phyloP scores from a whole-genome alignment of 2,888 invertebrate species.

The Hirtodrosophila histrioides region DNA sequence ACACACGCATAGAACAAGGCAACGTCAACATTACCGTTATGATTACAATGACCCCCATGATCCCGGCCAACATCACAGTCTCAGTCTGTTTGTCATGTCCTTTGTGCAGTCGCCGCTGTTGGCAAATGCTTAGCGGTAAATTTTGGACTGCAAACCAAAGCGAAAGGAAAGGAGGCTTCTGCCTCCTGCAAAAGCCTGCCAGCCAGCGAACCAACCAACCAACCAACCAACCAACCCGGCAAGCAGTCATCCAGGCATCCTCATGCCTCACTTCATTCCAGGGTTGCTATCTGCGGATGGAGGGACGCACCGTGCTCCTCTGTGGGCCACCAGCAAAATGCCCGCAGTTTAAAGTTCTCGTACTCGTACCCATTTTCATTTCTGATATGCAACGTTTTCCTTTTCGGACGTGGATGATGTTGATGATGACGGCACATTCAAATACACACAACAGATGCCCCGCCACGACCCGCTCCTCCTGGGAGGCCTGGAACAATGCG shows the following conservation, averaged over 20 bases:
- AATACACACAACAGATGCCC: slow-evolving; percentile 48
- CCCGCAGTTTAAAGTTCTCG: slow-evolving; percentile 69
- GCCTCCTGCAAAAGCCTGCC: slow-evolving; percentile 8
- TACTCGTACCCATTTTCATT: slow-evolving; percentile 27
- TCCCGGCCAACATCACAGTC: slow-evolving; percentile 57
- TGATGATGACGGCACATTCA: slow-evolving; percentile 55
- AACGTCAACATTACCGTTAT: slow-evolving; percentile 69
- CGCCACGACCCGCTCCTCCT: not conserved
- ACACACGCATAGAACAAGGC: slow-evolving; percentile 14
- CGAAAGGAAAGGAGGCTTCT: slow-evolving; percentile 12
- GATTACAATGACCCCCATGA: slow-evolving; percentile 81
- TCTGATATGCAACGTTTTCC: slow-evolving; percentile 51
- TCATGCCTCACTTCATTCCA: slow-evolving; percentile 39
- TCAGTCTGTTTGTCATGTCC: slow-evolving; percentile 47
- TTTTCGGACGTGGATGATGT: slow-evolving; percentile 34
- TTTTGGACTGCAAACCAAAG: slow-evolving; percentile 53
- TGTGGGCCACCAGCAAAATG: slow-evolving; percentile 28
- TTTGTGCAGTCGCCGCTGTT: slow-evolving; percentile 66
- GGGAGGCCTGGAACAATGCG: slow-evolving; percentile 62
- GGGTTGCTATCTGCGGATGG: slow-evolving; percentile 37
- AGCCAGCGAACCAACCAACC: slow-evolving; percentile 28
- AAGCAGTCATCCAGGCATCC: slow-evolving; percentile 10
- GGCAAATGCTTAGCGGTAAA: slow-evolving; percentile 73
- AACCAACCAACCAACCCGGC: slow-evolving; percentile 29
- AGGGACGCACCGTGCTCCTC: slow-evolving; percentile 21